Evolutionary conservation across 2,888 invertebrate genomes (phyloP), one percentile per base, ranked within the genome.

Genomic region (Mactromeris polynyma): DNA sequence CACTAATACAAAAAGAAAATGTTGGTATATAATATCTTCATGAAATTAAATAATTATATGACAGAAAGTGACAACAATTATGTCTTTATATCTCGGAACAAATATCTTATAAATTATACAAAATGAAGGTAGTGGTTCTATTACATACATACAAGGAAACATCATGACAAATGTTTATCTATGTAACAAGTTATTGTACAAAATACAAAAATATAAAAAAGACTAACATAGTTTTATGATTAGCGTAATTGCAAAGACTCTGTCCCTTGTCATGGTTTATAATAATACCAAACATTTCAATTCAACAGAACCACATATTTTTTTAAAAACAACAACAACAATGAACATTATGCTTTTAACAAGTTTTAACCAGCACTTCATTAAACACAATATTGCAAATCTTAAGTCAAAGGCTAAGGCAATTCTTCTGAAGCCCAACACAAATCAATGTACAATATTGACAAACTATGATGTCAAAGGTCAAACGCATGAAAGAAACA

Each of bases 1-100:
- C 58, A n/a, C n/a, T 64, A n/a, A 26, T 64, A 64, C 58, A 64
- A 64, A 64, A 64, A n/a, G n/a, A n/a, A n/a, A 26, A n/a, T 46
- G 58, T 64, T 64, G 58, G 58, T 26, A 26, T 64, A 64, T 26
- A 11, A 64, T 26, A 11, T 64, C 6, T 64, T 3, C 58, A 64
- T 64, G 21, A 64, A 64, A n/a, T 40, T 40, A 40, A 40, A 40
- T 17, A 46, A 46, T 46, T 46, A 46, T 14, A 46, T 1, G 17
- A 46, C 17, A 17, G 46, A 11, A 2, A 40, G 17, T 11, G 46
- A 2, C 26, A 64, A 64, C 26, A 54, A 26, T 26, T 2, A 64
- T 64, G 3, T n/a, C 11, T 64, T 64, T 64, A 58, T 26, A 64
- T 64, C 58, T 64, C 11, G n/a, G n/a, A 64, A 64, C 26, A 64